Evolutionary conservation across 2,797 vertebrate genomes (phyloP).

Genomic region (Crenichthys baileyi): DNA sequence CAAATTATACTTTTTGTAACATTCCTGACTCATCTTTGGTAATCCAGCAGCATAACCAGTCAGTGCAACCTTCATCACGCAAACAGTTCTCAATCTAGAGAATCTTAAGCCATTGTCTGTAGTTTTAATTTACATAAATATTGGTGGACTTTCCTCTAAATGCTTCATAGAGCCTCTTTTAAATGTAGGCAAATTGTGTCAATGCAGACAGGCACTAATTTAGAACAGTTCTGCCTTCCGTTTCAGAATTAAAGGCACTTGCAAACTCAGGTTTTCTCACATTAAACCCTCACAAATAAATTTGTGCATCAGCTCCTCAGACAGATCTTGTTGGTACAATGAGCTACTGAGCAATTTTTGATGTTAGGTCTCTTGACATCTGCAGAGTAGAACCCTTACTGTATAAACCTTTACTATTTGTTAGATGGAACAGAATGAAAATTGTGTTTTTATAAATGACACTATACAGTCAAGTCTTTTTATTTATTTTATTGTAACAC

Average conservation of each 20-base stretch:
- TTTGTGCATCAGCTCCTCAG: neutral
- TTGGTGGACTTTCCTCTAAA: neutral
- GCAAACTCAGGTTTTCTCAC: neutral
- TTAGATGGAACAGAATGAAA: no score
- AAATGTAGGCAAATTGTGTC: neutral
- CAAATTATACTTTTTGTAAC: no score
- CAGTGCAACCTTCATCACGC: neutral
- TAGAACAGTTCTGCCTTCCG: neutral
- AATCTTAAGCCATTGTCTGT: neutral
- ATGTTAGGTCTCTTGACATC: no score
- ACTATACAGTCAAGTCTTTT: neutral
- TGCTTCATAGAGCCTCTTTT: neutral
- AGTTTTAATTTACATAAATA: neutral
- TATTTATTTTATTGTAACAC: neutral
- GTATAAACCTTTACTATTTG: no score
- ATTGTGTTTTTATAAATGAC: no score
- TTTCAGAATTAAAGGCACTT: neutral
- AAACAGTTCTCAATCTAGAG: neutral
- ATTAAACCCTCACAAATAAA: neutral
- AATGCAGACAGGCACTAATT: neutral
- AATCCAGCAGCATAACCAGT: no score
- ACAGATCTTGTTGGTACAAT: neutral
- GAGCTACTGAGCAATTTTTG: neutral
- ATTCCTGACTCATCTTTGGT: no score
- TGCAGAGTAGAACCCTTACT: no score